These are phyloP conservation scores for Romanogobio albipinnatus DNA, from an alignment of 2,113 vertebrate genomes.

Conservation along the genomic window DNA sequence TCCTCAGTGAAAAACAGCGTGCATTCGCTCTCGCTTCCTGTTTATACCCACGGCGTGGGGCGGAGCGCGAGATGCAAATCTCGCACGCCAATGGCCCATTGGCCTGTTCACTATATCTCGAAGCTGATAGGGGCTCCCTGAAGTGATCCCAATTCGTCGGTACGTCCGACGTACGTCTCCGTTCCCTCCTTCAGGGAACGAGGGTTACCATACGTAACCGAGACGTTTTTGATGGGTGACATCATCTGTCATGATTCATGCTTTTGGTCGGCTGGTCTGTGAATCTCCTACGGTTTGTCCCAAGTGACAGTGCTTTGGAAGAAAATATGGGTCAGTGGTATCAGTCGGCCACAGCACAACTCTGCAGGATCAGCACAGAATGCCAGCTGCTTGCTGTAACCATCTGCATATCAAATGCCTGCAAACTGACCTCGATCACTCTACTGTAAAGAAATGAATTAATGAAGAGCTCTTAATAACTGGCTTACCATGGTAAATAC, in stretches of 20 bases:
- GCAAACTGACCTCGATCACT: slow-evolving; percentile 22
- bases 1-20: too few species aligned
- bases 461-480: not conserved
- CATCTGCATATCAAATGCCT: slow-evolving; percentile 43
- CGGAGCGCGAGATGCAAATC: too few species aligned
- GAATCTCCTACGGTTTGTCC: slow-evolving; percentile 26
- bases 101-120: too few species aligned
- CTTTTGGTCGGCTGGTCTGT: not conserved
- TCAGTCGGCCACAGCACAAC: slow-evolving; percentile 32
- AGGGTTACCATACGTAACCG: too few species aligned
- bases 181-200: too few species aligned
- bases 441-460: slow-evolving; percentile 19
- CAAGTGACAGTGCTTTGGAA: slow-evolving; percentile 27
- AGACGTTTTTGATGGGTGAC: not conserved
- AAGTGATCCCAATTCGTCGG: too few species aligned
- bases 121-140: too few species aligned
- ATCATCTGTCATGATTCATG: not conserved
- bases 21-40: too few species aligned
- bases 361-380: slow-evolving; percentile 54
- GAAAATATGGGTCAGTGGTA: slow-evolving; percentile 69
- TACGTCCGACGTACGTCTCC: too few species aligned
- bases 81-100: too few species aligned
- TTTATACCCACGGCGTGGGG: too few species aligned
- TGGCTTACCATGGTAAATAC: not conserved
- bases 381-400: slow-evolving; percentile 40